Percentiles rank a stretch among this genome's conserved stretches.
These are phyloP conservation scores for Radopholus similis DNA, from an alignment of 1,140 invertebrate species.

Conservation along the genomic window DNA sequence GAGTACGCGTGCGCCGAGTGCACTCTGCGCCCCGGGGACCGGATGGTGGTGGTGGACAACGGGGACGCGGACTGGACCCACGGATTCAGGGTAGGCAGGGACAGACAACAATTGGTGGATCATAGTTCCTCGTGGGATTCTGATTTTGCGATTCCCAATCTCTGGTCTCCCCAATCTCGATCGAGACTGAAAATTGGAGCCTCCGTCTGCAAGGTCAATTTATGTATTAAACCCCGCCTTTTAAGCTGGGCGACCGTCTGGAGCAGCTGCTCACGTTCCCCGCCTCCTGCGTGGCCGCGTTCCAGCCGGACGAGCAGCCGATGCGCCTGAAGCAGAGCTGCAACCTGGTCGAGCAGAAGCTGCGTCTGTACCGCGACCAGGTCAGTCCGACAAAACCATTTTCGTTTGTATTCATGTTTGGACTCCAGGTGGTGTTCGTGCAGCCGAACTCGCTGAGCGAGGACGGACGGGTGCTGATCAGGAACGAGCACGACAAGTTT, in stretches of 20 bases:
- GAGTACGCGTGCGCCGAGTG: slow-evolving; percentile 42
- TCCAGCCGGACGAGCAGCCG: slow-evolving; percentile 50
- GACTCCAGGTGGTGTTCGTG: slow-evolving; percentile 20
- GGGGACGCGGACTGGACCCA: slow-evolving; percentile 60
- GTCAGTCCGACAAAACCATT: too few relatives aligned
- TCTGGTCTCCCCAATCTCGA: neutral
- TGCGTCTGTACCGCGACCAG: slow-evolving; percentile 40
- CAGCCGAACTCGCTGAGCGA: slow-evolving; percentile 8
- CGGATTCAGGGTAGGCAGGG: slow-evolving; percentile 42
- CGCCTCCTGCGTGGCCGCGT: slow-evolving; percentile 50
- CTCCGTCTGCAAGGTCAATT: slow-evolving; percentile 9
- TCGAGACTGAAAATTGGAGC: neutral
- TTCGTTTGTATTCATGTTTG: too few relatives aligned
- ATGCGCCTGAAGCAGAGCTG: slow-evolving; percentile 55
- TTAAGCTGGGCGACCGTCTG: slow-evolving; percentile 32
- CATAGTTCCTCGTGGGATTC: too few relatives aligned
- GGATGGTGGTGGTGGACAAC: slow-evolving; percentile 56
- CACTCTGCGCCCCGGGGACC: slow-evolving; percentile 44
- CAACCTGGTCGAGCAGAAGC: slow-evolving; percentile 30
- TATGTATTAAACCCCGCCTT: neutral
- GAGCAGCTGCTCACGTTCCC: slow-evolving; percentile 54
- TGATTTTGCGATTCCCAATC: neutral
- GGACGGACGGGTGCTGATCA: slow-evolving; percentile 7
- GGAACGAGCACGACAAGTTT: slow-evolving; percentile 14
- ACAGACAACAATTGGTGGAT: neutral